A percentile compares a stretch with the other conserved stretches of the same genome.
phyloP scores from a whole-genome alignment of 2,888 invertebrate genomes.

The Diplolepis rosae region DNA sequence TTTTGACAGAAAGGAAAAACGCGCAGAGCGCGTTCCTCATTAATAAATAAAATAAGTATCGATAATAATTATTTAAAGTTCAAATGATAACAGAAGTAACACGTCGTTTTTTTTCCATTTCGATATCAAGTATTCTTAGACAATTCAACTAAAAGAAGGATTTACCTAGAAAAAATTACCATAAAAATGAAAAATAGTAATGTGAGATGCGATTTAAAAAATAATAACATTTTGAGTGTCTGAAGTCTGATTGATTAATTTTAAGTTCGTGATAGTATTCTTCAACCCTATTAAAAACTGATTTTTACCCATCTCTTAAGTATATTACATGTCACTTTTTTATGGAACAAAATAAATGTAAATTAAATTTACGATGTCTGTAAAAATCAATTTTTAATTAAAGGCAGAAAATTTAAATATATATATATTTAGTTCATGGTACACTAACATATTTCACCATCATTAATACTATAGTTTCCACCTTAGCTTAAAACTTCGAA shows the following conservation, averaged over 20 bases:
- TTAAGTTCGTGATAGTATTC: not conserved
- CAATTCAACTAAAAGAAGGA: too few relatives aligned
- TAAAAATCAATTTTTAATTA: not conserved
- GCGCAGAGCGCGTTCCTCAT: not conserved
- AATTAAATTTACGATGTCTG: not conserved
- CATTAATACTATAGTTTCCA: not conserved
- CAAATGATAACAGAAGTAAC: too few relatives aligned
- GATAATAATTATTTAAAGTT: not conserved
- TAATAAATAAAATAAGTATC: not conserved
- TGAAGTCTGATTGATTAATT: not conserved
- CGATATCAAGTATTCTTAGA: too few relatives aligned
- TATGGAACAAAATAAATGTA: not conserved
- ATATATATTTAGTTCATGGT: not conserved
- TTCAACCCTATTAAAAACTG: not conserved
- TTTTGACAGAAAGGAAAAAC: not conserved
- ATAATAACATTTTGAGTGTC: not conserved
- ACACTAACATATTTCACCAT: not conserved
- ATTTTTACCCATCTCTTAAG: not conserved
- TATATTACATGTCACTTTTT: not conserved
- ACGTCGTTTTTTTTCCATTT: too few relatives aligned
- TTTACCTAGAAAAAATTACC: too few relatives aligned
- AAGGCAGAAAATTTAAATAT: not conserved
- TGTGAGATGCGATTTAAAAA: constrained; percentile 6
- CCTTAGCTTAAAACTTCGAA: not conserved
- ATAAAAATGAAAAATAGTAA: too few relatives aligned